phyloP scores from a whole-genome alignment of 1,140 invertebrate species.

The Hesperophylax magnus region DNA sequence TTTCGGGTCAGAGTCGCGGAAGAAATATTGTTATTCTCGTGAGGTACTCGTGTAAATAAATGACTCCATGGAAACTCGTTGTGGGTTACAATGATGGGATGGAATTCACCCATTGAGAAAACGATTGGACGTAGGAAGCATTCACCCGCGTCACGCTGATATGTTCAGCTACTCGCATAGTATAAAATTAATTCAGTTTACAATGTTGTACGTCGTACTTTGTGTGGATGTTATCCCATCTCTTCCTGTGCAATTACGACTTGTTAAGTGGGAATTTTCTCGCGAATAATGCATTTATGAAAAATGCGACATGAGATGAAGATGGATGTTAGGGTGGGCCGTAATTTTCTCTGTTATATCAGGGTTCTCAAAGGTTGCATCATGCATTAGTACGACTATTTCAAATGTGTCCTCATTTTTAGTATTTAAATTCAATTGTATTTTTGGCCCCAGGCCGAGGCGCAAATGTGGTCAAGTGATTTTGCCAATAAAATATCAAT shows the following conservation, averaged over 20 bases:
- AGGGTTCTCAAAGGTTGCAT: no score
- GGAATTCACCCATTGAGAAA: conserved; percentile 42
- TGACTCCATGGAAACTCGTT: not conserved
- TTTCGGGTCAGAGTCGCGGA: not conserved
- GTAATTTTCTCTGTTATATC: not conserved
- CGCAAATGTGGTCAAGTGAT: no score
- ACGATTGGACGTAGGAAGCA: conserved; percentile 49
- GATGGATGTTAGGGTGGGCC: not conserved
- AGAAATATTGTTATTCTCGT: not conserved
- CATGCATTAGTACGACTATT: no score
- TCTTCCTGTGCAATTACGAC: no score
- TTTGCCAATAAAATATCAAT: no score
- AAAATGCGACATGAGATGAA: not conserved
- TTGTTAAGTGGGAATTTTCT: not conserved
- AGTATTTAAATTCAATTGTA: no score
- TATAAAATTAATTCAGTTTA: no score
- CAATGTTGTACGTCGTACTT: no score
- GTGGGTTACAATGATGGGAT: conserved; percentile 44
- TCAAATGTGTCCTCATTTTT: no score
- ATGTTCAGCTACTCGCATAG: not conserved
- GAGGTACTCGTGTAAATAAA: conserved; percentile 5
- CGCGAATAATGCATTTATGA: not conserved
- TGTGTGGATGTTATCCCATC: no score
- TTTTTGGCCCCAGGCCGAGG: no score
- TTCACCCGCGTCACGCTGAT: not conserved